Evolutionary conservation across 2,888 invertebrate species (phyloP).

Genomic region (Hemicrepidius hirtus): DNA sequence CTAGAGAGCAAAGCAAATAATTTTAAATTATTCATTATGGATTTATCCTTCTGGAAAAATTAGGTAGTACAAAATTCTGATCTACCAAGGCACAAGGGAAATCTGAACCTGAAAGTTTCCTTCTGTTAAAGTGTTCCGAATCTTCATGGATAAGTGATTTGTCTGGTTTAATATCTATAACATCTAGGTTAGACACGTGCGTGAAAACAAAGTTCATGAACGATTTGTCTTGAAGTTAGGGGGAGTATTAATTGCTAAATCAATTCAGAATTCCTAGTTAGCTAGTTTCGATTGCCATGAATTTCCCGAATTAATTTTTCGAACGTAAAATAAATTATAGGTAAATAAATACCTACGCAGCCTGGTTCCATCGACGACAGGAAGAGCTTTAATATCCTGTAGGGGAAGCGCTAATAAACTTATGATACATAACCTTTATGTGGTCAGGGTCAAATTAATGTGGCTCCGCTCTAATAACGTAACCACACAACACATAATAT

Average conservation of each 20-base stretch:
- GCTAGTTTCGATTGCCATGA: neutral
- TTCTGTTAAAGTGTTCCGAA: no score
- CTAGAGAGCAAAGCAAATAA: no score
- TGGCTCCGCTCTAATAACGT: conserved; percentile 13
- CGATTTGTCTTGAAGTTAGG: neutral
- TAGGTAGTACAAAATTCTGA: no score
- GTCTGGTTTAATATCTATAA: neutral
- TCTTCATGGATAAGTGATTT: neutral
- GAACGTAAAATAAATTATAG: conserved; percentile 6
- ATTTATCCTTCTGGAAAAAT: no score
- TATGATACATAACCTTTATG: conserved; percentile 48
- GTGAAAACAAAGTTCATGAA: conserved; percentile 2
- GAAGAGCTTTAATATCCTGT: conserved; percentile 42
- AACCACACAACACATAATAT: conserved; percentile 21
- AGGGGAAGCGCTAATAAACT: conserved; percentile 48
- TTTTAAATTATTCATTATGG: no score
- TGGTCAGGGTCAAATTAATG: conserved; percentile 54
- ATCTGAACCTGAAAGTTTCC: no score
- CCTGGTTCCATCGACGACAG: conserved; percentile 31
- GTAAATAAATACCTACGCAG: conserved; percentile 21
- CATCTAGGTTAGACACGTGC: conserved; percentile 15
- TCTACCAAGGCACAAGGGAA: no score
- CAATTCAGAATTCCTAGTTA: neutral
- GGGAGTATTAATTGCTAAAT: neutral
- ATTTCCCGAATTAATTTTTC: no score